phyloP scores from a whole-genome alignment of 2,113 vertebrate species.

The Thunnus thynnus region DNA sequence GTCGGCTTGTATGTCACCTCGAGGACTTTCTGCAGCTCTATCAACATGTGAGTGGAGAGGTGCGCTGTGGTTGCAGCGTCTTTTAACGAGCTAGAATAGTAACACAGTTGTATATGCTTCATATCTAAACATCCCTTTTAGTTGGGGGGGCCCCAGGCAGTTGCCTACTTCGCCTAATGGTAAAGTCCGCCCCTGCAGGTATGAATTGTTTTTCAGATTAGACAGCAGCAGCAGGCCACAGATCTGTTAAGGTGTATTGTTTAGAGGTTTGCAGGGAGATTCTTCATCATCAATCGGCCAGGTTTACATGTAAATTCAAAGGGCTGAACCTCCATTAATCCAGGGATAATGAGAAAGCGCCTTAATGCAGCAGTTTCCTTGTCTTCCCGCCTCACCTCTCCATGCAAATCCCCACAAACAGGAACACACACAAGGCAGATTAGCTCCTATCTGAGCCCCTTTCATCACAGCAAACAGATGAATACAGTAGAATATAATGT shows the following conservation, averaged over 20 bases:
- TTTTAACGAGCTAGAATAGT: too few relatives aligned
- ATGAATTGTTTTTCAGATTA: too few relatives aligned
- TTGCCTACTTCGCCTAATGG: too few relatives aligned
- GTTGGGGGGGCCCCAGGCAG: too few relatives aligned
- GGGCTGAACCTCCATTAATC: slow-evolving; percentile 74
- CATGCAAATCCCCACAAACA: slow-evolving; percentile 68
- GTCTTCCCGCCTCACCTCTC: slow-evolving; percentile 14
- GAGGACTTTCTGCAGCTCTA: too few relatives aligned
- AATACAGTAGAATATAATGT: not conserved
- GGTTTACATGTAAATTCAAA: slow-evolving; percentile 79
- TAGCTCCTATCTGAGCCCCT: slow-evolving; percentile 24
- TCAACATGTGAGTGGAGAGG: too few relatives aligned
- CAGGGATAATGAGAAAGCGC: slow-evolving; percentile 74
- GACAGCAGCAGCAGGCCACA: not conserved
- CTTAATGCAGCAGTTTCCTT: slow-evolving; percentile 50
- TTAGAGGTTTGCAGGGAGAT: slow-evolving; percentile 16
- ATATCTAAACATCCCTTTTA: too few relatives aligned
- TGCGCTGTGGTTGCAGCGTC: too few relatives aligned
- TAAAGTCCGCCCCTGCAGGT: too few relatives aligned
- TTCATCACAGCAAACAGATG: slow-evolving; percentile 23
- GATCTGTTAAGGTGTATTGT: slow-evolving; percentile 43
- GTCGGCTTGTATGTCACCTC: too few relatives aligned
- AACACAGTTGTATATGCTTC: too few relatives aligned
- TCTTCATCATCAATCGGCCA: slow-evolving; percentile 49
- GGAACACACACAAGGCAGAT: slow-evolving; percentile 64